phyloP scores from a whole-genome alignment of 2,888 invertebrate species.

The Drosophila greeni region DNA sequence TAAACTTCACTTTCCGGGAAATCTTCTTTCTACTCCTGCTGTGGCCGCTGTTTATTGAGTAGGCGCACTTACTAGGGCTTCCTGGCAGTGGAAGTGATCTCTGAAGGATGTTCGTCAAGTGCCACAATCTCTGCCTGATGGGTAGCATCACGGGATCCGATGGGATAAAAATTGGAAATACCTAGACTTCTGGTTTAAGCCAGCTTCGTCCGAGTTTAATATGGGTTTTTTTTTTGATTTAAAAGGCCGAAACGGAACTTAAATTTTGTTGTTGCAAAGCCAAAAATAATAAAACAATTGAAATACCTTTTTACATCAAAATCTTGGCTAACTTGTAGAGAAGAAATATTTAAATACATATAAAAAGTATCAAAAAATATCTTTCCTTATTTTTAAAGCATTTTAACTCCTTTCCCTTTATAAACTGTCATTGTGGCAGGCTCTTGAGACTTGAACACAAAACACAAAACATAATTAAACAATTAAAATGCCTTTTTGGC shows the following conservation, averaged over 20 bases:
- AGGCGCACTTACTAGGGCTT: neutral
- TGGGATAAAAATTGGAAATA: neutral
- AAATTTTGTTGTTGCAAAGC: no score
- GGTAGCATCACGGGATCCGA: constrained; percentile 1
- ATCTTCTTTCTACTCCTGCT: neutral
- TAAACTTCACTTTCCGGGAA: neutral
- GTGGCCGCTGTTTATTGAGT: no score
- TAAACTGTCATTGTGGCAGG: neutral
- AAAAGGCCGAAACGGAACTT: neutral
- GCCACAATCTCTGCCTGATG: neutral
- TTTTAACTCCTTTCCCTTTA: neutral
- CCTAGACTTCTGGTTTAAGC: neutral
- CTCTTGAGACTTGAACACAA: constrained; percentile 26
- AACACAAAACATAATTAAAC: constrained; percentile 54
- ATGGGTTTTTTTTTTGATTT: neutral
- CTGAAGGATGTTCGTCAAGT: neutral
- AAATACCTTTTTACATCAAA: neutral
- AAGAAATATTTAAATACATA: neutral
- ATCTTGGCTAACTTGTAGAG: neutral
- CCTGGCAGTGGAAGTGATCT: neutral
- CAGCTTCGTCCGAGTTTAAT: neutral
- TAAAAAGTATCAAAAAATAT: no score
- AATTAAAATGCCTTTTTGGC: constrained; percentile 48
- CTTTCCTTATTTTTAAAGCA: neutral
- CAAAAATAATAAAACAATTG: no score